phyloP scores from a whole-genome alignment of 2,888 invertebrate species.

The Aleiodes leptofemur region DNA sequence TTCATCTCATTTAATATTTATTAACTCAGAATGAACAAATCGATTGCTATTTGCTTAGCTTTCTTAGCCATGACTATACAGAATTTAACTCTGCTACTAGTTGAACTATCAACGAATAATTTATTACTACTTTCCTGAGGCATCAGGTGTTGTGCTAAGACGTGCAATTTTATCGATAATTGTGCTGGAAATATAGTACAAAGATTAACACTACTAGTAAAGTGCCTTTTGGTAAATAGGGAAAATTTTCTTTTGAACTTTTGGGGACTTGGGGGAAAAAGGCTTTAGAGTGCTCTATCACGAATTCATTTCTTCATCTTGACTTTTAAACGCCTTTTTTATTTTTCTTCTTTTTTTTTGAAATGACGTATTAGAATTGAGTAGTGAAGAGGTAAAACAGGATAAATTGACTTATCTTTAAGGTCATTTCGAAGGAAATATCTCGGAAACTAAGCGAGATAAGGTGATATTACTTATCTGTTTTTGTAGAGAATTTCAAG shows the following conservation, averaged over 20 bases:
- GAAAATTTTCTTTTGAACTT: constrained; percentile 32
- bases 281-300: constrained; percentile 21
- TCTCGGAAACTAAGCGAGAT: no score
- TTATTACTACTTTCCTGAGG: constrained; percentile 42
- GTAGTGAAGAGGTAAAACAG: no score
- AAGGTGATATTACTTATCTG: no score
- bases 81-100: not conserved
- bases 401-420: no score
- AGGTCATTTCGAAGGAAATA: no score
- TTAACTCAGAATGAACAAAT: not conserved
- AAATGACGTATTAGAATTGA: not conserved
- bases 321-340: no score
- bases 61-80: constrained; percentile 4
- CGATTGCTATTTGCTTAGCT: not conserved
- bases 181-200: constrained; percentile 51
- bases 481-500: no score
- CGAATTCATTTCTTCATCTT: constrained; percentile 19
- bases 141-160: constrained; percentile 42
- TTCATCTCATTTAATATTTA: not conserved
- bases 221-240: constrained; percentile 45
- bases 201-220: constrained; percentile 50
- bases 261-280: not conserved
- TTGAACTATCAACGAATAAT: constrained; percentile 28
- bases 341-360: not conserved
- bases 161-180: constrained; percentile 50